These are phyloP conservation scores for Genyomyrus donnyi DNA, from an alignment of 2,113 vertebrate genomes.

Conservation along the genomic window DNA sequence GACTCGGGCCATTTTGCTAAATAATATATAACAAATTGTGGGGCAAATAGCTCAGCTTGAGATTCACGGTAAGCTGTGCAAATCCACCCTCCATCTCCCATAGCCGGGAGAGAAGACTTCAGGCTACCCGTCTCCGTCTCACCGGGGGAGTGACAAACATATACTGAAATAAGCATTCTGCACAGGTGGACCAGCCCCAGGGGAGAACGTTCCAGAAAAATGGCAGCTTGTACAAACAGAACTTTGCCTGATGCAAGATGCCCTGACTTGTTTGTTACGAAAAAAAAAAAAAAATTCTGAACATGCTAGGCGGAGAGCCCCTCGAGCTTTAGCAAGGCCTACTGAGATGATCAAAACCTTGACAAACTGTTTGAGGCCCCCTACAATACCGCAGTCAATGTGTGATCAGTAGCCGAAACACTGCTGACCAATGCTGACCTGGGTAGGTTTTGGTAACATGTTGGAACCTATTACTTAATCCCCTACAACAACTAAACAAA, in stretches of 20 bases:
- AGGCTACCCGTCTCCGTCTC: neutral
- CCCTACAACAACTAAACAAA: neutral
- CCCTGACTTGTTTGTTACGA: constrained; percentile 9
- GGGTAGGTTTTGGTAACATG: neutral
- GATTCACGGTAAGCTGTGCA: neutral
- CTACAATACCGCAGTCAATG: no score
- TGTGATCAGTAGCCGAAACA: neutral
- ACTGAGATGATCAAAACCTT: neutral
- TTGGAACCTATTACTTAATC: neutral
- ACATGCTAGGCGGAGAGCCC: neutral
- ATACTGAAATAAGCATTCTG: neutral
- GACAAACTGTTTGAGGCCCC: neutral
- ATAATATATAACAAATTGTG: neutral
- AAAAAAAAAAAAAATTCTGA: neutral
- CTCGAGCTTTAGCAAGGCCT: no score
- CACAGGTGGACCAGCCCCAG: neutral
- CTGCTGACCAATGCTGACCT: neutral
- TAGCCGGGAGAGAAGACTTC: neutral
- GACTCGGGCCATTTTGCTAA: neutral
- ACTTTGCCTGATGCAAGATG: neutral
- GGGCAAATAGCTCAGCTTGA: neutral
- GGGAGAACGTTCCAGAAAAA: constrained; percentile 11
- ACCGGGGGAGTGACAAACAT: neutral
- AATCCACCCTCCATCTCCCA: neutral
- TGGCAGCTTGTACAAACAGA: neutral